phyloP scores from a whole-genome alignment of 2,113 vertebrate species.

The Fregata magnificens region DNA sequence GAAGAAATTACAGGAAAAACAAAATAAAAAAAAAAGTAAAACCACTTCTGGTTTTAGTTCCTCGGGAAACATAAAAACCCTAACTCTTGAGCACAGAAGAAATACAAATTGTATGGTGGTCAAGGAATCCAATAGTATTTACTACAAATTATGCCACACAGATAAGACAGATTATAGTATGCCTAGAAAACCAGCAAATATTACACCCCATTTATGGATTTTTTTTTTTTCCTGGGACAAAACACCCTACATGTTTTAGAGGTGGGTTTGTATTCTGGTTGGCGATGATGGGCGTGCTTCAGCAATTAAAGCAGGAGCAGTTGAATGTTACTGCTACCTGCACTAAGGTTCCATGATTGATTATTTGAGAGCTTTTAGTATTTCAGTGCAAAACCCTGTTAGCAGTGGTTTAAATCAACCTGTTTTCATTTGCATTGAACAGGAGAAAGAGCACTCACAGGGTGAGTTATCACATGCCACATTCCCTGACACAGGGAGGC shows the following conservation, averaged over 20 bases:
- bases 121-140: not conserved
- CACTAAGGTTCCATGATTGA: not conserved
- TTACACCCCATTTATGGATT: not conserved
- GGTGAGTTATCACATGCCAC: not conserved
- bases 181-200: not conserved
- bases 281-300: not conserved
- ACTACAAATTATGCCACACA: not conserved
- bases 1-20: not conserved
- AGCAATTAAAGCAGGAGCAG: not conserved
- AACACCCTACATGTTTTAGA: not conserved
- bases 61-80: not conserved
- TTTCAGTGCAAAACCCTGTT: not conserved
- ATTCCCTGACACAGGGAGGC: not conserved
- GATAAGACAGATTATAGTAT: not conserved
- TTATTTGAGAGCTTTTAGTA: not conserved
- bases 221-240: not conserved
- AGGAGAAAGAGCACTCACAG: not conserved
- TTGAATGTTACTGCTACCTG: not conserved
- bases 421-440: not conserved
- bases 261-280: not conserved
- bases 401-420: not conserved
- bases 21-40: not conserved
- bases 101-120: not conserved
- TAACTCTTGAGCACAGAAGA: not conserved
- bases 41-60: not conserved